Evolutionary conservation across 2,113 vertebrate genomes (phyloP), one percentile per base, ranked within the genome.

Genomic region (Danionella cerebrum): DNA sequence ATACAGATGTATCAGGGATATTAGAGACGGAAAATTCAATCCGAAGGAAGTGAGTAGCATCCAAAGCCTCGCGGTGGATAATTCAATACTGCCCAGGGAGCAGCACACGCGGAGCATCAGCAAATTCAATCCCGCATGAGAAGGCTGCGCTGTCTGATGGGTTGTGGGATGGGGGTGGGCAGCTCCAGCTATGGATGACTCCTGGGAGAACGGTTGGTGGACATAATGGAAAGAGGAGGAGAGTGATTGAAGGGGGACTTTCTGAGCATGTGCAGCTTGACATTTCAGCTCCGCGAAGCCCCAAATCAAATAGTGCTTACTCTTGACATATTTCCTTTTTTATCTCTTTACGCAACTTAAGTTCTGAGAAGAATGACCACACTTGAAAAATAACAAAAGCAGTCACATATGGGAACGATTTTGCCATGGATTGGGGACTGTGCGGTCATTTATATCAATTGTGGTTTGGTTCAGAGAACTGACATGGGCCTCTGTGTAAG

Each of bases 1-100:
- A 81, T 84, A 77, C 54, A 31, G 66, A 57, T 45, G 78, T 79
- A 72, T 73, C 76, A 80, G 41, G 72, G 72, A 80, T 77, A 77
- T 81, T 75, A 78, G 6, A n/a, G 33, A 72, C 51, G 68, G 53
- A 80, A 71, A 67, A 83, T 78, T 54, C 70, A 76, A 78, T 79
- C 73, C 45, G 71, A 65, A 65, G 36, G 66, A 75, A 76, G 29
- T 58, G 57, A 48, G 29, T 54, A 16, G 66, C 57, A 42, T 19
- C 45, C 44, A 47, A 41, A 44, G 70, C 10, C 27, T 60, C 4
- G 42, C 65, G 31, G 63, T 60, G 65, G 76, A 73, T 78, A 79
- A 75, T 74, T 73, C 55, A 64, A 79, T 81, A 75, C 65, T 62
- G 70, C 64, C 44, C 44, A 71, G 65, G 73, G 75, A 72, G 66